A percentile compares a stretch with the other conserved stretches of the same genome.
Conservation (phyloP, 2,797 vertebrate species). For the Pangasius macronema region DNA sequence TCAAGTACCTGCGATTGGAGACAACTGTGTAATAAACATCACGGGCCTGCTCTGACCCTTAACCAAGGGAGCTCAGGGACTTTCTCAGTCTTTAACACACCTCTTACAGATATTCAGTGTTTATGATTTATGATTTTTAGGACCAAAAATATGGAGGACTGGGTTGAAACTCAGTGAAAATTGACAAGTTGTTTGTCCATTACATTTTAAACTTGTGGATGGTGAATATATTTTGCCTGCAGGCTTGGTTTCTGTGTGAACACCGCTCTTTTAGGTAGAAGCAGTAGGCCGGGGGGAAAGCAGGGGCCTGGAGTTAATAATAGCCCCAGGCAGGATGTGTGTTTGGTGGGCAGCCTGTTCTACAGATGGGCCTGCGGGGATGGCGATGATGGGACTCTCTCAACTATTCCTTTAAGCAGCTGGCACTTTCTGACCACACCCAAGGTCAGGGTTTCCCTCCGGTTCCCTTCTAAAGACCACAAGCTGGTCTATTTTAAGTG, state of each 20-base stretch:
- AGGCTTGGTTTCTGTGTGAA: conserved; percentile 9
- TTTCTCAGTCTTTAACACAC: background rate
- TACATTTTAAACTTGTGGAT: background rate
- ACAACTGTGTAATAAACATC: background rate
- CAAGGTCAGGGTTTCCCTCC: conserved; percentile 6
- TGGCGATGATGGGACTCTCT: conserved; percentile 11
- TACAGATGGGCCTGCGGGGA: conserved; percentile 36
- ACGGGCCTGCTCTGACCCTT: too few species aligned
- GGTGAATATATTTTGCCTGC: background rate
- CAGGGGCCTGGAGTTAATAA: conserved; percentile 36
- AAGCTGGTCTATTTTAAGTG: background rate
- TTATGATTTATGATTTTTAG: background rate
- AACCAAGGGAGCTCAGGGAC: background rate
- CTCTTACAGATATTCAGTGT: background rate
- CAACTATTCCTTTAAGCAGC: conserved; percentile 5
- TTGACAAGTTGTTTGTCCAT: background rate
- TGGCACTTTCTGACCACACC: conserved; percentile 23
- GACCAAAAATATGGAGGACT: background rate
- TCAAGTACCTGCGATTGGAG: background rate
- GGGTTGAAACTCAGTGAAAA: background rate
- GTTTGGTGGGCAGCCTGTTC: conserved; percentile 52
- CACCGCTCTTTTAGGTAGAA: conserved; percentile 9
- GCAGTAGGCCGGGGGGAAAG: conserved; percentile 9
- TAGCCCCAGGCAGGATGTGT: conserved; percentile 37
- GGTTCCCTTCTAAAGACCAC: background rate